These are phyloP conservation scores for Oreochromis niloticus DNA, from an alignment of 2,113 vertebrate genomes.

Conservation along the genomic window DNA sequence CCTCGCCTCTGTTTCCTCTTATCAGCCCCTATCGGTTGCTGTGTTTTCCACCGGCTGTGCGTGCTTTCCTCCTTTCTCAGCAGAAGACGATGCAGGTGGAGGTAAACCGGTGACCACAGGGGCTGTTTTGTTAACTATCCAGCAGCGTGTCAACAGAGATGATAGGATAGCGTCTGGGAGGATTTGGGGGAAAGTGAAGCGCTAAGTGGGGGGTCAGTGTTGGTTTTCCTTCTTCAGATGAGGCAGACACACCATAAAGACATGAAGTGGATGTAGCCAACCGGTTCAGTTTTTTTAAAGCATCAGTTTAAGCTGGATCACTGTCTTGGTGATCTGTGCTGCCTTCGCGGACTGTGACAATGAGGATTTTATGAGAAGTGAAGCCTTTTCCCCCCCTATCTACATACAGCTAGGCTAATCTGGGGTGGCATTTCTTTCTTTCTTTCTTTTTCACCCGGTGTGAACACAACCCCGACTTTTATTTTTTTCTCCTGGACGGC, in stretches of 20 bases:
- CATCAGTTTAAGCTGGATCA: conserved; percentile 20
- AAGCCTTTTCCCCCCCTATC: not conserved
- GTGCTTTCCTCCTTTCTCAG: not conserved
- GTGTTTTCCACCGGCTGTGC: not conserved
- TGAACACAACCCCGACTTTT: not conserved
- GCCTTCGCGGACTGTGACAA: conserved; percentile 47
- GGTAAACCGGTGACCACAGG: not conserved
- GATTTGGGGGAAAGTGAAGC: conserved; percentile 8
- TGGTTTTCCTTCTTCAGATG: not conserved
- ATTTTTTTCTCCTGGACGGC: not conserved
- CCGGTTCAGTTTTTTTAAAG: not conserved
- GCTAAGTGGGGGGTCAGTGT: not conserved
- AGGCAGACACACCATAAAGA: not conserved
- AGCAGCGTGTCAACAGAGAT: not conserved
- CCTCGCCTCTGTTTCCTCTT: not conserved
- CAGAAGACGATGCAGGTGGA: not conserved
- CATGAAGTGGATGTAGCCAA: conserved; percentile 26
- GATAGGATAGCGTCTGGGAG: conserved; percentile 27
- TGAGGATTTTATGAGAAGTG: conserved; percentile 43
- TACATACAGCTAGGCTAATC: not conserved
- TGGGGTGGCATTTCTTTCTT: not conserved
- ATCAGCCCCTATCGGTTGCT: not conserved
- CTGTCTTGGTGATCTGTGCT: conserved; percentile 33
- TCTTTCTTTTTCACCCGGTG: not conserved
- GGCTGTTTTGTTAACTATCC: not conserved